Percentiles rank a stretch among this genome's conserved stretches.
These are phyloP conservation scores for Lepilemur septentrionalis DNA, from an alignment of 2,797 vertebrate species.

Conservation along the genomic window DNA sequence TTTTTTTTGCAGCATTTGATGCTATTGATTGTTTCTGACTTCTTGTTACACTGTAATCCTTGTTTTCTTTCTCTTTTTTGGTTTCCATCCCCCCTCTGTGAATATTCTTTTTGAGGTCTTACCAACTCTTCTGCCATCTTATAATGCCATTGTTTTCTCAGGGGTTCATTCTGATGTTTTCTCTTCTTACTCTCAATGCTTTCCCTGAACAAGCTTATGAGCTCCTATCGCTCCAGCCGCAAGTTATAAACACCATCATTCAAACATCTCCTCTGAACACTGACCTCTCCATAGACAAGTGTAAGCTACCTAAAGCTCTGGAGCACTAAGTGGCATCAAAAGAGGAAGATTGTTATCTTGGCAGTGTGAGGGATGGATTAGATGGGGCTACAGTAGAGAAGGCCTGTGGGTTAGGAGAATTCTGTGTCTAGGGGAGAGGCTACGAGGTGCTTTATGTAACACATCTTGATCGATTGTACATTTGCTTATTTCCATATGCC, in stretches of 20 bases:
- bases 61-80: background rate
- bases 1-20: background rate
- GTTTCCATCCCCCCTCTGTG: background rate
- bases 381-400: background rate
- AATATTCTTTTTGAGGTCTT: background rate
- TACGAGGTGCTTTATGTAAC: background rate
- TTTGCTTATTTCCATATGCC: background rate
- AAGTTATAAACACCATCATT: too few species aligned
- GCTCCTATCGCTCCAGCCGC: background rate
- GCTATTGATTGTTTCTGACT: background rate
- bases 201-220: background rate
- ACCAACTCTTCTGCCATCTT: background rate
- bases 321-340: background rate
- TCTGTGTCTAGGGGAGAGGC: background rate
- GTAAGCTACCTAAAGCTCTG: background rate
- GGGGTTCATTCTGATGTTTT: background rate
- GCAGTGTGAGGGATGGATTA: too few species aligned
- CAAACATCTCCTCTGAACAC: background rate
- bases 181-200: background rate
- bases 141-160: background rate
- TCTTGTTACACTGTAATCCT: background rate
- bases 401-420: rapidly evolving
- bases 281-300: background rate
- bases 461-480: background rate
- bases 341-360: background rate